Base-by-base conservation (phyloP, 2,888 invertebrate species). In the Thera obeliscata region DNA sequence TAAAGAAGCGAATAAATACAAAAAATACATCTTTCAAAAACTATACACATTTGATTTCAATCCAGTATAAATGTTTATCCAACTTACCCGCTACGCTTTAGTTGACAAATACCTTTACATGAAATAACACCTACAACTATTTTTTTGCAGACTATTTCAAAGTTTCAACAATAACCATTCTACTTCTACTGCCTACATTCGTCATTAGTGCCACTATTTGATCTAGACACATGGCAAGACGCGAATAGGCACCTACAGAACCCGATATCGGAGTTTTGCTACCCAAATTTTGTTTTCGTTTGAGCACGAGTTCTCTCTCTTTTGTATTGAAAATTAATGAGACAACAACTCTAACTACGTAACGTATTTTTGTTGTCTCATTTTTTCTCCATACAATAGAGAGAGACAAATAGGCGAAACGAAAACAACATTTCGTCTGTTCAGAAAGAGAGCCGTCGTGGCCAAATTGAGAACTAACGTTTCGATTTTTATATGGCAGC, bases 141-240 rank as follows among this genome's bases (percentile, higher is more conserved):
- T 0, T 38, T 6, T 50, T 35, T 35, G 35, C 54, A 38, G 38
- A 35, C 8, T 58, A 36, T 56, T 50, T 48, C 11, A 38, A 52
- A 66, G 11, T n/a, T 61, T 52, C 60, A 67, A 64, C 67, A 63
- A 60, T 60, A 66, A 66, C 59, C 52, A 43, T 56, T 22, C 33
- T 52, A 60, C 36, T 54, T 57, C 56, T 62, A 55, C 56, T 33
- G n/a, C 22, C 43, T 43, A 43, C 9, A 46, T 7, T 46, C 3
- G 43, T 46, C 43, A 48, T 48, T 3, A 12, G 0, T 49, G n/a
- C n/a, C 49, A 0, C 12, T n/a, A 46, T 9, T n/a, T 7, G 1
- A 12, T 33, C 12, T 11, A 48, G 11, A 49, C n/a, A 12, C 4
- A 49, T 12, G 5, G 12, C 50, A 50, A 50, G 3, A 6, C 38